A percentile compares a stretch with the other conserved stretches of the same genome.
Evolutionary conservation across 2,797 vertebrate species (phyloP).

Genomic region (Enteromius thamalakanensis): DNA sequence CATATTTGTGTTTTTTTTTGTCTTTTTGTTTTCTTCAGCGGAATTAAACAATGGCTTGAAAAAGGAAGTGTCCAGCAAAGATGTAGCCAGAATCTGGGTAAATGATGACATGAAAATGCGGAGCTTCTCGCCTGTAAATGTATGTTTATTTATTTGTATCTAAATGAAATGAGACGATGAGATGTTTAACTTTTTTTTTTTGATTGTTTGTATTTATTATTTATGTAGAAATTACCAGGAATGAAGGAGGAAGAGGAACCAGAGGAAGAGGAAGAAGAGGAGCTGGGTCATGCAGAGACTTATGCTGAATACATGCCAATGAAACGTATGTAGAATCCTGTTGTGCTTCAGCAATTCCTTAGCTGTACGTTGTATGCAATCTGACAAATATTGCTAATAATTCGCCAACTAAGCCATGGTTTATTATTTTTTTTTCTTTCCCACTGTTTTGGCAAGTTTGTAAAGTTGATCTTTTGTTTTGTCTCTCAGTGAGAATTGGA

Average conservation of each 20-base stretch:
- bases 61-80: constrained; percentile 91
- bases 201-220: neutral
- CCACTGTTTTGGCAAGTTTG: neutral
- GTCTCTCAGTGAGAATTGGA: constrained; percentile 87
- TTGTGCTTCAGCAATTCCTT: neutral
- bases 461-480: constrained; percentile 20
- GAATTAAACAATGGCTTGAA: constrained; percentile 95
- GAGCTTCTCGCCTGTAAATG: constrained; percentile 91
- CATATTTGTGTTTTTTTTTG: neutral
- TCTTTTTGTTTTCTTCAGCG: constrained; percentile 73
- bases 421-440: neutral
- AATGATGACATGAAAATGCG: constrained; percentile 90
- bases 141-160: constrained; percentile 67
- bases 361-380: neutral
- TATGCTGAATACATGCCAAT: constrained; percentile 99
- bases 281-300: constrained; percentile 97
- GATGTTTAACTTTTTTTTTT: neutral
- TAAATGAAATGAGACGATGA: neutral
- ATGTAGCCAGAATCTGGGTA: constrained; percentile 91
- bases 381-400: neutral
- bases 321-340: constrained; percentile 83
- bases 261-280: constrained; percentile 97
- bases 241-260: constrained; percentile 95
- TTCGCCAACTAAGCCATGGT: neutral
- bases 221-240: constrained; percentile 84